These are phyloP conservation scores for Paracentrotus lividus DNA, from an alignment of 53 echinoderm and acorn worm genomes.

Conservation along the genomic window DNA sequence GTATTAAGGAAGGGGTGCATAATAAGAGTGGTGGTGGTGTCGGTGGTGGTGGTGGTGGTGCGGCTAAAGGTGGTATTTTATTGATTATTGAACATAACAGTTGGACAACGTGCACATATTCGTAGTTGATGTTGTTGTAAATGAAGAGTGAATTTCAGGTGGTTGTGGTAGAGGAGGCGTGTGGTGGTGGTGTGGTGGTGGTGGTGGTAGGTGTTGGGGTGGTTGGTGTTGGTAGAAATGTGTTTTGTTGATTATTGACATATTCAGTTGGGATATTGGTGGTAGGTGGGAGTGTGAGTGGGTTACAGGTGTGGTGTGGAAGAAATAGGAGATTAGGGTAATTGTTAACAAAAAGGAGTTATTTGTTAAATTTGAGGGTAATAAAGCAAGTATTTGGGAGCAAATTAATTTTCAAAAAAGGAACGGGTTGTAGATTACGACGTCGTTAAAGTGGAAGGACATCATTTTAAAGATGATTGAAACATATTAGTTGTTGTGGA, in stretches of 20 bases:
- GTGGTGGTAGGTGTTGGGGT: constrained; percentile 8
- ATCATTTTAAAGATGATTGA: background rate
- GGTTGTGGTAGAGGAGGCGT: background rate
- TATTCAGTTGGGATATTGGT: background rate
- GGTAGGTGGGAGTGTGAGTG: background rate
- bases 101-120: background rate
- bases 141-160: background rate
- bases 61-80: background rate
- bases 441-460: background rate
- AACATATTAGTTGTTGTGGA: background rate
- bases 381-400: background rate
- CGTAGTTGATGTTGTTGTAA: background rate
- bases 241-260: background rate
- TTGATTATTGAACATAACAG: background rate
- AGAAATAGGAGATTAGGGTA: constrained; percentile 6
- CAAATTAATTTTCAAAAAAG: no score
- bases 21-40: constrained; percentile 16
- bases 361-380: background rate
- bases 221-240: background rate
- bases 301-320: background rate
- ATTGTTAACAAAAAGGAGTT: constrained; percentile 3
- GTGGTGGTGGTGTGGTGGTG: constrained; percentile 32
- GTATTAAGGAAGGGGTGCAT: background rate
- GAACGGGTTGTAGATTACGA: background rate
- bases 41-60: background rate